These are phyloP conservation scores for Alectoris magna DNA, from an alignment of 2,797 vertebrate species.

Conservation along the genomic window DNA sequence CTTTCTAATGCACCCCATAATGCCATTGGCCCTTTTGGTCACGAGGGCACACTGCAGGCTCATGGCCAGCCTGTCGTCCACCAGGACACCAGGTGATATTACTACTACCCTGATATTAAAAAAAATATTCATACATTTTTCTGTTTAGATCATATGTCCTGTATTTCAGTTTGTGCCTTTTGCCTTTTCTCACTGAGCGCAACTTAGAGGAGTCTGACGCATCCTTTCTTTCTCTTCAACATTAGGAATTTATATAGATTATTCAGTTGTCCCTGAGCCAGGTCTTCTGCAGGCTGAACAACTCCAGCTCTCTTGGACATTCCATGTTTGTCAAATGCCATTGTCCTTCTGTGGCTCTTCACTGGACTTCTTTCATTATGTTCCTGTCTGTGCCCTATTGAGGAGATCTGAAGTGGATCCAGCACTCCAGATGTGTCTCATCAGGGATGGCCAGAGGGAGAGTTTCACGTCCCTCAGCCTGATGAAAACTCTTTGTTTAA, in stretches of 20 bases:
- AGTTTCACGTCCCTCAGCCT: not conserved
- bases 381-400: too few relatives aligned
- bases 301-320: too few relatives aligned
- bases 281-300: not conserved
- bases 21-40: too few relatives aligned
- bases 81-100: too few relatives aligned
- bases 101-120: not conserved
- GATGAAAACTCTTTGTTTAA: not conserved
- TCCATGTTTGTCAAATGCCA: too few relatives aligned
- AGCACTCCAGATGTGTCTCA: not conserved
- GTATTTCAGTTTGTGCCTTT: rapidly evolving
- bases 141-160: not conserved
- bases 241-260: rapidly evolving
- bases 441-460: not conserved
- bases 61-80: too few relatives aligned
- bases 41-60: too few relatives aligned
- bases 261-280: not conserved
- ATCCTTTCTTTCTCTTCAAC: not conserved
- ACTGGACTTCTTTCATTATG: too few relatives aligned
- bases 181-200: not conserved
- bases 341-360: too few relatives aligned
- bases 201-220: not conserved
- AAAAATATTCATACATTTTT: not conserved
- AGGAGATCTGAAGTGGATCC: too few relatives aligned
- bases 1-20: too few relatives aligned